Conservation (phyloP, 2,888 invertebrate genomes). For the Plagiodera versicolora region DNA sequence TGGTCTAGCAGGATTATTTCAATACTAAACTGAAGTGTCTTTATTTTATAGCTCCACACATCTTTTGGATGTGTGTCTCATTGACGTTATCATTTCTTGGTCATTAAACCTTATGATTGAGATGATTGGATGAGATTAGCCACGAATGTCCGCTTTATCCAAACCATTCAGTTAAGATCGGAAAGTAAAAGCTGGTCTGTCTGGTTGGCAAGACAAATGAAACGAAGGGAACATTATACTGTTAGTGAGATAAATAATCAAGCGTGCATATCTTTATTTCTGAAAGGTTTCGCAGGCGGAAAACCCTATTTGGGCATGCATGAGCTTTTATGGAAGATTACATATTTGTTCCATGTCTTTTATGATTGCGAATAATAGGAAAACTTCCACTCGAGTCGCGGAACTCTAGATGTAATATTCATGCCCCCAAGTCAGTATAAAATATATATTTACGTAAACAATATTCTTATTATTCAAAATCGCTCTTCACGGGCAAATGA, state of each 20-base stretch:
- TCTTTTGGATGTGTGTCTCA: too few relatives aligned
- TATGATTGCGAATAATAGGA: slow-evolving; percentile 23
- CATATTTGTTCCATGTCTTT: slow-evolving; percentile 43
- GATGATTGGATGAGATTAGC: too few relatives aligned
- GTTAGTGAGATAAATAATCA: neutral
- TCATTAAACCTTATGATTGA: too few relatives aligned
- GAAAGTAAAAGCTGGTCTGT: neutral
- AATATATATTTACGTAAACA: slow-evolving; percentile 2
- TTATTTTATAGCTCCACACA: too few relatives aligned
- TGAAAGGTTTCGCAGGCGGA: slow-evolving; percentile 34
- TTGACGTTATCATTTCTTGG: too few relatives aligned
- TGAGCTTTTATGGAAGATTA: slow-evolving; percentile 42
- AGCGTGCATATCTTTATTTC: slow-evolving; percentile 28
- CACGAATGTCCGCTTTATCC: too few relatives aligned
- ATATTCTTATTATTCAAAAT: neutral
- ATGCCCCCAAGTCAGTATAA: neutral
- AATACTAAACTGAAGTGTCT: too few relatives aligned
- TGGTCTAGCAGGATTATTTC: too few relatives aligned
- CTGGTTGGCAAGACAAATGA: neutral
- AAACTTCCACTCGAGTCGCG: neutral
- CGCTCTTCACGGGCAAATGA: neutral
- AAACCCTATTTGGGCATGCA: slow-evolving; percentile 42
- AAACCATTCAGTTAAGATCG: neutral
- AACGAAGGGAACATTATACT: neutral
- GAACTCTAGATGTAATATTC: slow-evolving; percentile 5